Conservation (phyloP, 2,113 vertebrate genomes). For the Chauna torquata region DNA sequence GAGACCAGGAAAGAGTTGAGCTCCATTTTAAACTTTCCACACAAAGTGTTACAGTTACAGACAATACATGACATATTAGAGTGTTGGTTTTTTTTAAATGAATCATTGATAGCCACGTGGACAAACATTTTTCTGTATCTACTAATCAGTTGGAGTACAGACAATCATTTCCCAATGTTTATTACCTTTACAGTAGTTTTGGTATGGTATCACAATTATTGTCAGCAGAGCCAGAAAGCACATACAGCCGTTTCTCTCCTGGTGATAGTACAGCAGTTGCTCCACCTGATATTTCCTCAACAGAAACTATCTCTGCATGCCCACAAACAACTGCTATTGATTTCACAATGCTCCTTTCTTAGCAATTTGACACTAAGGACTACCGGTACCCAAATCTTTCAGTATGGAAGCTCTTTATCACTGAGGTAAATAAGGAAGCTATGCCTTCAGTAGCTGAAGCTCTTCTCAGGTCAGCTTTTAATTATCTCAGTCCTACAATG, state of each 20-base stretch:
- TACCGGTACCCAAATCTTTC: not conserved
- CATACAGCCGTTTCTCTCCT: fast-evolving
- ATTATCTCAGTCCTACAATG: not conserved
- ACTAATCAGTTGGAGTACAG: not conserved
- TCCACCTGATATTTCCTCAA: fast-evolving
- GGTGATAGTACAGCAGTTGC: not conserved
- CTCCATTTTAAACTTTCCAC: not conserved
- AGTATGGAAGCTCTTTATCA: not conserved
- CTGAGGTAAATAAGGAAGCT: not conserved
- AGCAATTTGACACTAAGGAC: not conserved
- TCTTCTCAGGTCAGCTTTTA: not conserved
- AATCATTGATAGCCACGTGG: not conserved
- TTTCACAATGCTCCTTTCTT: not conserved
- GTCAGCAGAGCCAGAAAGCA: not conserved
- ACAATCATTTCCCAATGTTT: not conserved
- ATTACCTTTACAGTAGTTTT: not conserved
- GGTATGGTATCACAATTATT: not conserved
- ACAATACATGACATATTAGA: not conserved
- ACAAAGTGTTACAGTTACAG: not conserved
- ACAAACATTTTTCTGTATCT: not conserved
- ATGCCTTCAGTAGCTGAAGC: not conserved
- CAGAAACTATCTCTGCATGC: not conserved
- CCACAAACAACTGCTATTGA: not conserved
- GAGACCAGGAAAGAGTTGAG: not conserved
- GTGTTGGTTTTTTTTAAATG: not conserved